Conservation (phyloP, 2,113 vertebrate genomes). For the Ammodytes marinus region DNA sequence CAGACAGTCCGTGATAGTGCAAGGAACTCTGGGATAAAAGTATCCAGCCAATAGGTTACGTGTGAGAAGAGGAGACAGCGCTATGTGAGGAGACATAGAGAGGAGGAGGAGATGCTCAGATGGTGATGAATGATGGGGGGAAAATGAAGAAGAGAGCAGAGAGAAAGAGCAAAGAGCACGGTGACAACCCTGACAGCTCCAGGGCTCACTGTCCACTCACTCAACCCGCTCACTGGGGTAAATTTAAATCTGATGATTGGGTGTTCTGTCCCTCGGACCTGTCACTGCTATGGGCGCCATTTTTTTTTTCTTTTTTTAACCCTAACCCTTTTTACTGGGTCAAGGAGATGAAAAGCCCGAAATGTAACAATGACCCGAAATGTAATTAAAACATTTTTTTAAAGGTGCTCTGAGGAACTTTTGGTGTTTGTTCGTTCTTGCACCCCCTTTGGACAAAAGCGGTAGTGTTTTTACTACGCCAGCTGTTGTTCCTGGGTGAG, state of each 20-base stretch:
- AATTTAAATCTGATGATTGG: slow-evolving; percentile 64
- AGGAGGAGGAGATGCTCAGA: slow-evolving; percentile 31
- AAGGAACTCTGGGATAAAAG: slow-evolving; percentile 48
- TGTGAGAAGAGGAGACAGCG: slow-evolving; percentile 22
- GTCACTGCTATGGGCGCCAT: slow-evolving; percentile 17
- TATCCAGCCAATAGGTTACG: slow-evolving; percentile 25
- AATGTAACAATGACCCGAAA: too few species aligned
- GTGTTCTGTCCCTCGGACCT: not conserved
- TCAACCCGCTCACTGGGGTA: slow-evolving; percentile 26
- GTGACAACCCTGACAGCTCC: slow-evolving; percentile 64
- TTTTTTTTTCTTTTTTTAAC: not conserved
- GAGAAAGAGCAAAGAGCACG: slow-evolving; percentile 34
- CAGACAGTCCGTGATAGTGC: not conserved
- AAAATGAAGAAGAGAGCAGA: slow-evolving; percentile 17
- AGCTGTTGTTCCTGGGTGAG: too few species aligned
- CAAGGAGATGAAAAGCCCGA: too few species aligned
- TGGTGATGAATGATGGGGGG: slow-evolving; percentile 48
- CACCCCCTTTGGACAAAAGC: too few species aligned
- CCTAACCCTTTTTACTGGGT: too few species aligned
- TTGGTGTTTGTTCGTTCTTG: too few species aligned
- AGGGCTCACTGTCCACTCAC: slow-evolving; percentile 36
- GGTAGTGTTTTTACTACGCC: too few species aligned
- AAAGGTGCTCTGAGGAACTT: too few species aligned
- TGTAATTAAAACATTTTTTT: too few species aligned
- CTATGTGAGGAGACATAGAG: slow-evolving; percentile 41